Base-by-base conservation (phyloP, 2,797 vertebrate species). In the Australoheros facetus region DNA sequence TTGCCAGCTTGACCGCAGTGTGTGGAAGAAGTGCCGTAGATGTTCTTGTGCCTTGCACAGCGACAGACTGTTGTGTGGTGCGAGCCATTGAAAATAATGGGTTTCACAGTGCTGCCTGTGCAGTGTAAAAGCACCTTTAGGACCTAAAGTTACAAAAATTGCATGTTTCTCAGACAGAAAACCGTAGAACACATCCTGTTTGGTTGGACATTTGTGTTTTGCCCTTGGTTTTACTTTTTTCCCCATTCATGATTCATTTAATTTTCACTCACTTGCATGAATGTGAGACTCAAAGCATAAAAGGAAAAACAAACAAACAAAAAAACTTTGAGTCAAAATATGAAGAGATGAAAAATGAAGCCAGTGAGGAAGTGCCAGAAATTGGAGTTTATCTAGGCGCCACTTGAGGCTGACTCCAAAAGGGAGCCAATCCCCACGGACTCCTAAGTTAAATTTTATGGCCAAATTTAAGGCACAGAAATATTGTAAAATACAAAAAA, bases 11-110 rank as follows among this genome's bases (percentile, higher is more conserved):
- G 60, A 64, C 21, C 4, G 2, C 37, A 64, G 21, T 45, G 42
- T 37, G 37, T 39, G 10, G 26, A 64, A 28, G 60, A 64, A 3
- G 39, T 21, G 42, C 21, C 21, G 1, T 1, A 45, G 37, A 37
- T 64, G 39, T 5, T 17, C 39, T 19, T 45, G 37, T 45, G 37
- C 21, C 60, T 26, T 26, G 60, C 26, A 23, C 4, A 26, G 13
- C 7, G 45, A 26, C 8, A 64, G 21, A 26, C 37, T 45, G 21
- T 17, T 45, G 39, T 45, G 21, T 26, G 60, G 60, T 3, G 8
- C 14, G 17, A 64, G 10, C 37, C 1, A 1, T 23, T 45, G 14
- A 64, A 45, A 64, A 4, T 45, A 11, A 0, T 45, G 8, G 13
- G 13, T 26, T 64, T 64, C 37, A 64, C 42, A 64, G 37, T 64